Evolutionary conservation across 2,113 vertebrate species (phyloP), one percentile per base, ranked within the genome.

Genomic region (Spheniscus mendiculus): DNA sequence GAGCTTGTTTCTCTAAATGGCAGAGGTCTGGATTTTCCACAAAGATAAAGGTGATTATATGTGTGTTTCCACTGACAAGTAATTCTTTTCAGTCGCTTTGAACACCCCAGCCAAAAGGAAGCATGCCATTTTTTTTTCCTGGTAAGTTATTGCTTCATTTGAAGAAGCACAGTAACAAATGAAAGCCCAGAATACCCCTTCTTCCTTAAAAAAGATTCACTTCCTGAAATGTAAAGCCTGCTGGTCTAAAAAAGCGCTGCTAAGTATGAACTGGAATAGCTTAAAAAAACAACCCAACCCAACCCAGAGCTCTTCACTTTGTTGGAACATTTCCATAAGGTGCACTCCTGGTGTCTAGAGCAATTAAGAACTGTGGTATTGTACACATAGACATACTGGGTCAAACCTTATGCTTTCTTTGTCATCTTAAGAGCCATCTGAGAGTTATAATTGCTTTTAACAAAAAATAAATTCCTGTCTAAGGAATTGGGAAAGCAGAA

Each of bases 201-300:
- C n/a, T 86, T 69, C 72, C 86, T 90, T 83, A 76, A 92, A 96
- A 73, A 83, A 92, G 52, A 89, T 71, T 91, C 26, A 72, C 38
- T 77, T 95, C 70, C 89, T 85, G 73, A 93, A 93, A 95, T 90
- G 45, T 72, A 91, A 87, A 92, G 89, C 34, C 70, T 56, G 16
- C 62, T 66, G 40, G 47, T 85, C 36, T 90, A 71, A 95, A 96
- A 93, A 93, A 76, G 2, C 40, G 50, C 11, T 6, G 13, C 81
- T 93, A 96, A 84, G 93, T 89, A 83, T 30, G 87, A 94, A 61
- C 45, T 77, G 70, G 59, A 80, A 49, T 26, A 62, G 61, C 49
- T 91, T 87, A 89, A 94, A 96, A 91, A 80, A 49, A 2, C 66
- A 79, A 59, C 38, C 11, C 34, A 80, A 36, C 12, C 21, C 62